phyloP scores from a whole-genome alignment of 2,797 vertebrate genomes.

The Gastrophryne carolinensis region DNA sequence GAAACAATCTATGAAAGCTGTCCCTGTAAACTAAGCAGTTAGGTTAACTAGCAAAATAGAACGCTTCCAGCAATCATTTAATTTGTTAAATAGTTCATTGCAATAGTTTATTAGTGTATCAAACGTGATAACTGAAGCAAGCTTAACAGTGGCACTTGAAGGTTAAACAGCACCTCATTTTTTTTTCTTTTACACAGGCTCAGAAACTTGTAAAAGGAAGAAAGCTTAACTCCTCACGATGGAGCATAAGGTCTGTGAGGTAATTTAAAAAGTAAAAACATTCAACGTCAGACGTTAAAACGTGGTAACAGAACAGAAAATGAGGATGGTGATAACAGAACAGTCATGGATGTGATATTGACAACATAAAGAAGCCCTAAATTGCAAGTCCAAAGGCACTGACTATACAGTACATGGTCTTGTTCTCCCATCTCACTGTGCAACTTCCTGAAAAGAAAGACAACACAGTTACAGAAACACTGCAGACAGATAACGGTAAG shows the following conservation, averaged over 20 bases:
- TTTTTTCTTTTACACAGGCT: constrained; percentile 11
- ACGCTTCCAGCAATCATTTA: constrained; percentile 41
- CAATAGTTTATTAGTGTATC: constrained; percentile 25
- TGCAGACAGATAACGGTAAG: background rate
- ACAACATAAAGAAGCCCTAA: constrained; percentile 60
- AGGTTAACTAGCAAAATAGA: constrained; percentile 15
- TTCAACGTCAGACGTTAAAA: background rate
- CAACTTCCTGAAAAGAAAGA: constrained; percentile 79
- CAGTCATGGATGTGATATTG: background rate
- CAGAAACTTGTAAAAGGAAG: background rate
- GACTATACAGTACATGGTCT: constrained; percentile 93
- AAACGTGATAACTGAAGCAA: background rate
- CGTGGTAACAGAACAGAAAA: background rate
- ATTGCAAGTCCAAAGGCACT: constrained; percentile 89
- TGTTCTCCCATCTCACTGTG: constrained; percentile 92
- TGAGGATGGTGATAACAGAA: background rate
- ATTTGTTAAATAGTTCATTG: constrained; percentile 44
- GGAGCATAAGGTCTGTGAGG: background rate
- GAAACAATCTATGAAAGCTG: too few relatives aligned
- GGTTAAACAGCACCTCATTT: constrained; percentile 39
- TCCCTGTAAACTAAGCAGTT: too few relatives aligned
- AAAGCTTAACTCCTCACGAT: background rate
- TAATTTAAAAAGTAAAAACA: background rate
- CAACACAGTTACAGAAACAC: background rate
- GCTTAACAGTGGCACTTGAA: constrained; percentile 44